These are phyloP conservation scores for Lordiphosa andalusiaca DNA, from an alignment of 2,888 invertebrate species.

Conservation along the genomic window DNA sequence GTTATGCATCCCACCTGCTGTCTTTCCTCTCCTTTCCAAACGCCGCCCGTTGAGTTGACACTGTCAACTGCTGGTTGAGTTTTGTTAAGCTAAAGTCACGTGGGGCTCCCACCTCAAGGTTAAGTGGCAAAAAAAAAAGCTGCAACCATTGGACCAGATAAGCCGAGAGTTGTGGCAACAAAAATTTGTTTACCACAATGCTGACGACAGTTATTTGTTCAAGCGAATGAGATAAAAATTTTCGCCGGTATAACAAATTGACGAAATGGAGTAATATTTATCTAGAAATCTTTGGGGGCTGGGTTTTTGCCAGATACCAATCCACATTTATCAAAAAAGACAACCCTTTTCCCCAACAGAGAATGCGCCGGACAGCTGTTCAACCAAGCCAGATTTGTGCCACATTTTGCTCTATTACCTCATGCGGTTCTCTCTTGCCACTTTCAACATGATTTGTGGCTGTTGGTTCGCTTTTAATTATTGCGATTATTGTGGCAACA, in stretches of 20 bases:
- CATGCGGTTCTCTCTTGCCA: conserved; percentile 15
- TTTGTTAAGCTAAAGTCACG: conserved; percentile 58
- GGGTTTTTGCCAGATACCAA: too few relatives aligned
- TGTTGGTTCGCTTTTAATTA: conserved; percentile 57
- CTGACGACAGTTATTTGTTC: conserved; percentile 37
- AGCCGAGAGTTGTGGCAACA: conserved; percentile 20
- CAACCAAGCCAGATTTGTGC: conserved; percentile 51
- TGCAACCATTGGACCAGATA: conserved; percentile 41
- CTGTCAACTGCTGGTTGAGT: conserved; percentile 20
- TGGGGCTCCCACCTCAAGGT: conserved; percentile 55
- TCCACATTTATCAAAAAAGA: conserved; percentile 1
- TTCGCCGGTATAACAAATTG: conserved; percentile 7
- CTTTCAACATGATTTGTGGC: conserved; percentile 54
- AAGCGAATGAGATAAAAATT: conserved; percentile 34
- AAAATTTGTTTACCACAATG: conserved; percentile 26
- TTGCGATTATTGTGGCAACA: conserved; percentile 69
- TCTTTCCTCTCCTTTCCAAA: conserved; percentile 16
- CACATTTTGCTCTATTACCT: conserved; percentile 56
- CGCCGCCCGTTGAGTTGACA: conserved; percentile 52
- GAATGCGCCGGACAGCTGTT: not conserved
- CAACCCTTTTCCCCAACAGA: too few relatives aligned
- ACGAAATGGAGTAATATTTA: not conserved
- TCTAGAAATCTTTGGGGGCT: not conserved
- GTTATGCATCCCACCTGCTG: conserved; percentile 33
- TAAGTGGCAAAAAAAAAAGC: conserved; percentile 42